phyloP scores from a whole-genome alignment of 2,113 vertebrate species.

The Rhineura floridana region DNA sequence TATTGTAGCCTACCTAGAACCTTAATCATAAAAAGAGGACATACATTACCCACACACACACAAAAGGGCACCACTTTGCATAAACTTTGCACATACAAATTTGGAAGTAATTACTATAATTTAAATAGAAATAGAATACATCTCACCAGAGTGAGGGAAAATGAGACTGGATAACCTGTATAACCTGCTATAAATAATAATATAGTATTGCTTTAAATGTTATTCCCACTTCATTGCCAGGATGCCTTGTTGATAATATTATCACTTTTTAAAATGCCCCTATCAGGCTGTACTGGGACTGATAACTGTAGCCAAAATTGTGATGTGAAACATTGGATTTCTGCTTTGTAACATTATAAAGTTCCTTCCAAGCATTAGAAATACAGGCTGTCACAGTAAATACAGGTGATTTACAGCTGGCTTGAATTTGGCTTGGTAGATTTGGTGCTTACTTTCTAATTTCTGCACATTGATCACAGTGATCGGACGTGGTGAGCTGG shows the following conservation, averaged over 20 bases:
- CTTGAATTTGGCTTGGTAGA: not conserved
- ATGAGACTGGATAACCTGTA: too few relatives aligned
- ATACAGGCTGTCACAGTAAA: not conserved
- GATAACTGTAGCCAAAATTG: not conserved
- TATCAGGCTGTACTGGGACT: not conserved
- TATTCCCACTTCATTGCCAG: not conserved
- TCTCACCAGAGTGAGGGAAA: too few relatives aligned
- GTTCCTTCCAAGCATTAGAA: conserved; percentile 9
- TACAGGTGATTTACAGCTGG: fast-evolving
- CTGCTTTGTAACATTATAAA: not conserved
- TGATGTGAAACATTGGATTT: not conserved
- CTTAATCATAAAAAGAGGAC: too few relatives aligned
- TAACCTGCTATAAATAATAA: too few relatives aligned
- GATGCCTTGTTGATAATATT: not conserved
- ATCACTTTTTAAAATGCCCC: not conserved
- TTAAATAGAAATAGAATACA: too few relatives aligned
- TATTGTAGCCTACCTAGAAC: too few relatives aligned
- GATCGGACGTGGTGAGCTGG: not conserved
- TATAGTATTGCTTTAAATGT: not conserved
- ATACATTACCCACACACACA: too few relatives aligned
- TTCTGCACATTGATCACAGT: conserved; percentile 8
- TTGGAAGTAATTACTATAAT: too few relatives aligned
- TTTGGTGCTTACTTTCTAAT: conserved; percentile 1
- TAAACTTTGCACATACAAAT: too few relatives aligned
- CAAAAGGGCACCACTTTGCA: too few relatives aligned